These are phyloP conservation scores for Rhineura floridana DNA, from an alignment of 2,113 vertebrate species.

Conservation along the genomic window DNA sequence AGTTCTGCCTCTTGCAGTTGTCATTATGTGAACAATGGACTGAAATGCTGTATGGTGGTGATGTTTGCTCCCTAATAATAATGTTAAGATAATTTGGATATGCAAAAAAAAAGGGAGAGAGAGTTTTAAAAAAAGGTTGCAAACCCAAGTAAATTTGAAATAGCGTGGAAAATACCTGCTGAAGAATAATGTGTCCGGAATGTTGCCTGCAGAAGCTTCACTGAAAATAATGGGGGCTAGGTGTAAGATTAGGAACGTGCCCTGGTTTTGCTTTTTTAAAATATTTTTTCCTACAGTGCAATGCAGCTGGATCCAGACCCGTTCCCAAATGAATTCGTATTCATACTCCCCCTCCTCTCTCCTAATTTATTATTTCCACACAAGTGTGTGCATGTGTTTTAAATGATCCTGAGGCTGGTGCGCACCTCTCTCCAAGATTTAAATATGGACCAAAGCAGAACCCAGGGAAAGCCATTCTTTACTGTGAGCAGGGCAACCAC, in stretches of 20 bases:
- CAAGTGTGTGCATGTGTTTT: too few relatives aligned
- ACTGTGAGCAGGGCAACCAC: not conserved
- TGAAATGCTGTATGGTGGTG: not conserved
- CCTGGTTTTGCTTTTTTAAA: not conserved
- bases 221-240: not conserved
- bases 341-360: not conserved
- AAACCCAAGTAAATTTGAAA: not conserved
- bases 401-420: too few relatives aligned
- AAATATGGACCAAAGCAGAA: not conserved
- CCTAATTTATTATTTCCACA: not conserved
- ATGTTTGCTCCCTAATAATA: not conserved
- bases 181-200: not conserved
- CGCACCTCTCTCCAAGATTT: slow-evolving; percentile 7
- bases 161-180: not conserved
- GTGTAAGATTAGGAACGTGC: too few relatives aligned
- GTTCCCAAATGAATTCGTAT: not conserved
- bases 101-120: not conserved
- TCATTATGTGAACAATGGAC: not conserved
- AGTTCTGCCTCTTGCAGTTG: too few relatives aligned
- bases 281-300: not conserved
- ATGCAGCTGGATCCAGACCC: not conserved
- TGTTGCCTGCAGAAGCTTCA: not conserved
- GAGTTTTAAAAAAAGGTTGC: not conserved
- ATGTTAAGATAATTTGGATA: not conserved
- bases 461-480: not conserved